Conservation (phyloP, 1,140 invertebrate genomes). For the Drosophila kohkoa region DNA sequence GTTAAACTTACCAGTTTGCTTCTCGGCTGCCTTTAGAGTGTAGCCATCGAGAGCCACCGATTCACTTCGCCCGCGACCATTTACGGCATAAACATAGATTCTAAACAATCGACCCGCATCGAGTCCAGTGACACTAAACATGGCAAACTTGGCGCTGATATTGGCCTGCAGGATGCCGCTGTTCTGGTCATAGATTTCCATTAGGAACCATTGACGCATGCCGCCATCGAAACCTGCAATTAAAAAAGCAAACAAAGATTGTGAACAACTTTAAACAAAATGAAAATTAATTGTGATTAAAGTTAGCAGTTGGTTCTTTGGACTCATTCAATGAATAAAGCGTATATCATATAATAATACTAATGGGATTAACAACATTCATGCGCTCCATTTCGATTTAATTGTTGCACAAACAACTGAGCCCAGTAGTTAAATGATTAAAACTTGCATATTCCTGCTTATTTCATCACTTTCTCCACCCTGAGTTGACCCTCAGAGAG, state of each 20-base stretch:
- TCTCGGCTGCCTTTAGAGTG: conserved; percentile 91
- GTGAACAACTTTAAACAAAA: not conserved
- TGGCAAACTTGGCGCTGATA: conserved; percentile 88
- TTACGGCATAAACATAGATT: conserved; percentile 88
- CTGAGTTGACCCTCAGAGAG: not conserved
- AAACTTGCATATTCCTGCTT: conserved; percentile 11
- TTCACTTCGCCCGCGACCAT: conserved; percentile 88
- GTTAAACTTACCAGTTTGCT: conserved; percentile 90
- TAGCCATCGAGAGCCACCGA: conserved; percentile 87
- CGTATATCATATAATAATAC: not conserved
- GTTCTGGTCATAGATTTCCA: conserved; percentile 90
- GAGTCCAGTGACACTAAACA: conserved; percentile 89
- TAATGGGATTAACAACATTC: not conserved
- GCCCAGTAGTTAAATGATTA: conserved; percentile 26
- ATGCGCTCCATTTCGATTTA: not conserved
- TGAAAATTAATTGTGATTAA: not conserved
- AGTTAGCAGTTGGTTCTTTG: not conserved
- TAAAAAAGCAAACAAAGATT: not conserved
- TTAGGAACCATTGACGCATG: conserved; percentile 89
- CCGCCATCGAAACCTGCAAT: conserved; percentile 91
- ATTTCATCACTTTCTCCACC: not conserved
- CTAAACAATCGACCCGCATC: conserved; percentile 89
- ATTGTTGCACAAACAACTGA: not conserved
- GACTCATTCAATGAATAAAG: not conserved
- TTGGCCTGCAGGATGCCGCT: conserved; percentile 88